phyloP scores from a whole-genome alignment of 2,888 invertebrate genomes.

The Fragum sueziense region DNA sequence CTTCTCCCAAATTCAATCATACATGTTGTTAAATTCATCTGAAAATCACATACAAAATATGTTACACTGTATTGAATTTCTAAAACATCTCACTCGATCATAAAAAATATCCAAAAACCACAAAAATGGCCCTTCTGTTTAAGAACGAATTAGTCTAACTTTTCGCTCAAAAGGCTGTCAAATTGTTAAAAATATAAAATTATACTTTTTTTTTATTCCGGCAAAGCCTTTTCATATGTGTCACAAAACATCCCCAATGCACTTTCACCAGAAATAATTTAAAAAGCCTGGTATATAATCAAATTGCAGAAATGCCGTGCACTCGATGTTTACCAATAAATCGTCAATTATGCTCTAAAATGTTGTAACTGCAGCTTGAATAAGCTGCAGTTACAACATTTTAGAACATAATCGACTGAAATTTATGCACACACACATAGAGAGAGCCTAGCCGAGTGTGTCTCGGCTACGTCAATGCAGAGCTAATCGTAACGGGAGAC shows the following conservation, averaged over 20 bases:
- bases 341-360: too few species aligned
- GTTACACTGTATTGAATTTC: background rate
- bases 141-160: too few species aligned
- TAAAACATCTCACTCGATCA: background rate
- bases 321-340: constrained; percentile 9
- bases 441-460: background rate
- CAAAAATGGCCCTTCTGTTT: background rate
- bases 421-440: background rate
- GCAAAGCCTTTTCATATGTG: too few species aligned
- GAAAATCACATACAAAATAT: background rate
- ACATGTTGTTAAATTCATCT: background rate
- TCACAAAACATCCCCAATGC: too few species aligned
- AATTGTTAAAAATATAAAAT: too few species aligned
- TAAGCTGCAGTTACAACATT: too few species aligned
- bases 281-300: background rate
- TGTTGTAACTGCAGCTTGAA: too few species aligned
- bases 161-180: too few species aligned
- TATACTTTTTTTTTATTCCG: too few species aligned
- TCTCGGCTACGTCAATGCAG: constrained; percentile 1
- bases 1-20: background rate
- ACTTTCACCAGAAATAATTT: constrained; percentile 1
- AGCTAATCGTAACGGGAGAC: constrained; percentile 11
- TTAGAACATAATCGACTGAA: too few species aligned
- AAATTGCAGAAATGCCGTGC: constrained; percentile 8
- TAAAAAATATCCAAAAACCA: background rate